Percentiles rank a stretch among this genome's conserved stretches.
Evolutionary conservation across 2,888 invertebrate species (phyloP).

Genomic region (Furcula furcula): DNA sequence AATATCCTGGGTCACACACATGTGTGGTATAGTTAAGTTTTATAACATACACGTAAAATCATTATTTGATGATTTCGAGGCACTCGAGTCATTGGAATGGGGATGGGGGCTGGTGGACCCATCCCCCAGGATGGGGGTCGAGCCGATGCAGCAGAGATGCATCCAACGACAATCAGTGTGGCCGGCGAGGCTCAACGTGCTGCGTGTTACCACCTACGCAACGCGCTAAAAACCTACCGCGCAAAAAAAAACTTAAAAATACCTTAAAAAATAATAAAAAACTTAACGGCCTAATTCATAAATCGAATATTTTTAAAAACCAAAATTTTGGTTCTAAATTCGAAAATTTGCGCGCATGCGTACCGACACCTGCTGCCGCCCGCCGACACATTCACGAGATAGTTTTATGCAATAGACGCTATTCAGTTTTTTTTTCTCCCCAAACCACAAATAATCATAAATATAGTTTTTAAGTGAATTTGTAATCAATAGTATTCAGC

Average conservation of each 20-base stretch:
- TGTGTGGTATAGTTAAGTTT: slow-evolving; percentile 45
- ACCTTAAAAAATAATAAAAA: slow-evolving; percentile 28
- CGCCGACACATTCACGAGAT: slow-evolving; percentile 78
- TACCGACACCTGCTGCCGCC: slow-evolving; percentile 57
- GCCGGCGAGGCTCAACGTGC: slow-evolving; percentile 73
- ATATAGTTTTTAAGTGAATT: slow-evolving; percentile 76
- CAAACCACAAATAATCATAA: slow-evolving; percentile 60
- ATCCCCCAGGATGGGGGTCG: slow-evolving; percentile 46
- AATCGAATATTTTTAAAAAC: slow-evolving; percentile 65
- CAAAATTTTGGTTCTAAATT: slow-evolving; percentile 65
- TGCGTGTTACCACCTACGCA: slow-evolving; percentile 81
- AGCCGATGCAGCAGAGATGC: slow-evolving; percentile 60
- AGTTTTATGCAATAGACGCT: slow-evolving; percentile 78
- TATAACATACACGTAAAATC: slow-evolving; percentile 77
- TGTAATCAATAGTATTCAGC: slow-evolving; percentile 75
- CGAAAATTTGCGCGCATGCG: slow-evolving; percentile 78
- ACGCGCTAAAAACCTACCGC: slow-evolving; percentile 65
- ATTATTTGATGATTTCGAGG: slow-evolving; percentile 80
- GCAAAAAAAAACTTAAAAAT: slow-evolving; percentile 40
- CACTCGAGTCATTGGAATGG: slow-evolving; percentile 65
- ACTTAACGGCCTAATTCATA: slow-evolving; percentile 48
- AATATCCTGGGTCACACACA: slow-evolving; percentile 28
- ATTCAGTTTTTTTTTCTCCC: slow-evolving; percentile 61
- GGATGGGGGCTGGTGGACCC: slow-evolving; percentile 45
- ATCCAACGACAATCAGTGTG: slow-evolving; percentile 75